Conservation (phyloP, 2,888 invertebrate genomes). For the Agonopterix subpropinquella region DNA sequence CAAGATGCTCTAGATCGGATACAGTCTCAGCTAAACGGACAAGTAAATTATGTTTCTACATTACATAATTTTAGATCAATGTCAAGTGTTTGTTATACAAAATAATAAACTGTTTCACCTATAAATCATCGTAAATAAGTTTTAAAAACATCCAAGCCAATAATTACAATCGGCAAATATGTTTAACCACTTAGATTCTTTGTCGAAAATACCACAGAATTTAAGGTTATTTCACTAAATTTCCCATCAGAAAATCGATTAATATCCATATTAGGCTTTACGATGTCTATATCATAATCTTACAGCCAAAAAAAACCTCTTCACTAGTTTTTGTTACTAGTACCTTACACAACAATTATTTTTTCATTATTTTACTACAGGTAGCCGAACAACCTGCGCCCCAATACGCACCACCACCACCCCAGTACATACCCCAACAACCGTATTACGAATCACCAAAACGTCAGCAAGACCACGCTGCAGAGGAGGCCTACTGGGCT, state of each 20-base stretch:
- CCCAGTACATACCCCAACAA: constrained; percentile 18
- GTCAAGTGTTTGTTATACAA: constrained; percentile 48
- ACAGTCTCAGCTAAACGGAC: constrained; percentile 56
- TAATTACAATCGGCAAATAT: too few relatives aligned
- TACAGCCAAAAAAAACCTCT: too few relatives aligned
- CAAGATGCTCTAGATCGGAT: constrained; percentile 67
- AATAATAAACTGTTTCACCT: constrained; percentile 16
- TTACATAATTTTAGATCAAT: constrained; percentile 71
- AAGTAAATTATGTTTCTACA: constrained; percentile 58
- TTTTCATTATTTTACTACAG: constrained; percentile 28
- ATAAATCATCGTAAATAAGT: not conserved
- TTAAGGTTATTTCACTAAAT: too few relatives aligned
- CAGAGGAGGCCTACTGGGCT: constrained; percentile 66
- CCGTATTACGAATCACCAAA: constrained; percentile 31
- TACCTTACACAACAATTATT: not conserved
- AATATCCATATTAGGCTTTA: too few relatives aligned
- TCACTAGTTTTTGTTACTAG: too few relatives aligned
- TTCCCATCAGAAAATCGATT: too few relatives aligned
- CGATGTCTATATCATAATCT: too few relatives aligned
- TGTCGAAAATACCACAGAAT: too few relatives aligned
- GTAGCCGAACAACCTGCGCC: constrained; percentile 42
- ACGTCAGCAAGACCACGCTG: constrained; percentile 43
- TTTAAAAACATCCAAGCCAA: too few relatives aligned
- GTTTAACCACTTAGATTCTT: too few relatives aligned
- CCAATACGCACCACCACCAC: constrained; percentile 20